These are phyloP conservation scores for Sinocyclocheilus anshuiensis DNA, from an alignment of 2,113 vertebrate species.

Conservation along the genomic window DNA sequence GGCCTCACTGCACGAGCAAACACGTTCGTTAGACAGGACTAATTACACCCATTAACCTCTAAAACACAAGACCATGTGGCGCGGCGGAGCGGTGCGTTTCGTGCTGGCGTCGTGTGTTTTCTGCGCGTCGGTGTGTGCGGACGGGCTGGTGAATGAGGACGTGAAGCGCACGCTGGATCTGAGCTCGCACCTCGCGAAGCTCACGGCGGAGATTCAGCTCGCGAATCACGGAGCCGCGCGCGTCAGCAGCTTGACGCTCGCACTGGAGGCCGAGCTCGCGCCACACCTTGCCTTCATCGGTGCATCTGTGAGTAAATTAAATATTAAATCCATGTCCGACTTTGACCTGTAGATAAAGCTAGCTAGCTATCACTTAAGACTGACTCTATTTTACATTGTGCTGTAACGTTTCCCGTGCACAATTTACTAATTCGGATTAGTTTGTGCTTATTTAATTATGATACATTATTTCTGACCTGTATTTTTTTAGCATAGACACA, in stretches of 20 bases:
- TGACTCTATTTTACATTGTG: too few relatives aligned
- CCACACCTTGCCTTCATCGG: constrained; percentile 86
- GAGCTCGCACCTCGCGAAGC: constrained; percentile 90
- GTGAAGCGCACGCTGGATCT: constrained; percentile 90
- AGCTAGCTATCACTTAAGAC: too few relatives aligned
- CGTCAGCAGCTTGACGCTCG: constrained; percentile 80
- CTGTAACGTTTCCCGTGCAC: background rate
- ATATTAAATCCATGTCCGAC: background rate
- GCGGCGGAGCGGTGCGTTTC: constrained; percentile 1
- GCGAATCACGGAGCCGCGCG: constrained; percentile 76
- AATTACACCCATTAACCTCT: background rate
- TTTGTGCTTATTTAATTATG: too few relatives aligned
- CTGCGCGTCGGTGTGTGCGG: constrained; percentile 64
- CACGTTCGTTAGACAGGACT: background rate
- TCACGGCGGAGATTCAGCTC: constrained; percentile 85
- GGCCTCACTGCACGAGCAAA: constrained; percentile 20
- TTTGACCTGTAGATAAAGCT: too few relatives aligned
- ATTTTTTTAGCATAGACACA: background rate
- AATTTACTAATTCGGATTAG: too few relatives aligned
- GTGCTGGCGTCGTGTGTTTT: constrained; percentile 48
- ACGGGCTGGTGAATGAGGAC: constrained; percentile 85
- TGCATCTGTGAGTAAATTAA: constrained; percentile 81
- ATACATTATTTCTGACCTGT: background rate
- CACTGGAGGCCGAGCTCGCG: constrained; percentile 84
- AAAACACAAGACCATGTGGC: constrained; percentile 18